Conservation (phyloP, 2,888 invertebrate genomes). For the Spilarctia lutea region DNA sequence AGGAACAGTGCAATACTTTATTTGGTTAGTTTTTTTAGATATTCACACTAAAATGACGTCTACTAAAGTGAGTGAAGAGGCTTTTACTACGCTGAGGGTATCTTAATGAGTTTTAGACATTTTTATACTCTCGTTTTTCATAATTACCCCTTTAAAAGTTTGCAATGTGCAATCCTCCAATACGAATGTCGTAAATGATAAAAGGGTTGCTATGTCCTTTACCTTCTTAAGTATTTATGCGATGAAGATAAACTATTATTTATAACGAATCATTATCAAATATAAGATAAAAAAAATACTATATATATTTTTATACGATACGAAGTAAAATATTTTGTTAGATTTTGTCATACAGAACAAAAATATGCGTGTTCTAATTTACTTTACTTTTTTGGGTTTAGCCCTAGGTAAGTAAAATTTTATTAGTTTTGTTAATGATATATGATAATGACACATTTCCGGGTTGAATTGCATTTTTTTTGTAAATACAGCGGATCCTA, state of each 20-base stretch:
- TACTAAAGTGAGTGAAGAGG: too few species aligned
- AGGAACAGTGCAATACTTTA: too few species aligned
- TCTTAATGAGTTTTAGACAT: too few species aligned
- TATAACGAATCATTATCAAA: conserved; percentile 3
- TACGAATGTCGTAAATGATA: not conserved
- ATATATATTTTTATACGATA: not conserved
- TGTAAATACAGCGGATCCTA: conserved; percentile 1
- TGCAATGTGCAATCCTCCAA: not conserved
- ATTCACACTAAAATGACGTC: too few species aligned
- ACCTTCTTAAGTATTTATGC: not conserved
- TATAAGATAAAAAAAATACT: not conserved
- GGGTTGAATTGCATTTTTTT: not conserved
- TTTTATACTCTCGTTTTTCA: too few species aligned
- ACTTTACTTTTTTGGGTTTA: conserved; percentile 1
- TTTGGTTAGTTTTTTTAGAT: too few species aligned
- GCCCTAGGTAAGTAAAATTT: conserved; percentile 5
- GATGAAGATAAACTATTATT: not conserved
- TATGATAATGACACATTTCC: too few species aligned
- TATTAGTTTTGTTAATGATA: not conserved
- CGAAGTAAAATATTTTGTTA: not conserved
- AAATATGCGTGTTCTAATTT: conserved; percentile 1
- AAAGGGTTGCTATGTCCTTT: not conserved
- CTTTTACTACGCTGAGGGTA: too few species aligned
- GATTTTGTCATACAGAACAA: not conserved
- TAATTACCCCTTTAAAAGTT: too few species aligned